Conservation (phyloP, 2,797 vertebrate species). For the Mus minutoides region DNA sequence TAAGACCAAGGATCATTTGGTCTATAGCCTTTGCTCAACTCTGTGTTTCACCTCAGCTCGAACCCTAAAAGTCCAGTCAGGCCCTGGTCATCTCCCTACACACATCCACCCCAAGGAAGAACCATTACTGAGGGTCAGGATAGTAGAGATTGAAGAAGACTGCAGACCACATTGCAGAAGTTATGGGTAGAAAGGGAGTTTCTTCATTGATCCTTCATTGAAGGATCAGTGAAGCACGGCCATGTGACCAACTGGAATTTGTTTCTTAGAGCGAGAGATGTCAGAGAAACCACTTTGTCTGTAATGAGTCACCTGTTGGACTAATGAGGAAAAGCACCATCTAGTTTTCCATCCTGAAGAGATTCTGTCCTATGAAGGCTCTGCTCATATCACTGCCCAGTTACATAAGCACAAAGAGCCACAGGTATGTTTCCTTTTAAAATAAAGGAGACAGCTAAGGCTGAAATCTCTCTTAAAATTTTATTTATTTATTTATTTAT, state of each 20-base stretch:
- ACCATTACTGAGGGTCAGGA: no score
- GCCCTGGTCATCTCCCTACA: no score
- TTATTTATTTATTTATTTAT: no score
- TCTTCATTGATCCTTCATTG: background rate
- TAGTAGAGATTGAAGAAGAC: no score
- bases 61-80: background rate
- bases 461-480: background rate
- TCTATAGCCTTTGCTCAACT: background rate
- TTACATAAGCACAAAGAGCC: background rate
- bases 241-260: background rate
- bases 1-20: background rate
- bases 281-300: no score
- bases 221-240: background rate
- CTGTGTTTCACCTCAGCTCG: background rate
- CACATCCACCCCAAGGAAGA: no score
- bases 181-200: accelerated
- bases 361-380: background rate
- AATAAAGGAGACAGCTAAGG: background rate
- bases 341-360: background rate
- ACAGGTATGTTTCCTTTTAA: background rate
- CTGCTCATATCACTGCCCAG: background rate
- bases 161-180: accelerated
- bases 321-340: background rate
- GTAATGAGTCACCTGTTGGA: background rate
- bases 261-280: background rate